These are phyloP conservation scores for Trichogramma pretiosum DNA, from an alignment of 1,140 invertebrate genomes.

Conservation along the genomic window DNA sequence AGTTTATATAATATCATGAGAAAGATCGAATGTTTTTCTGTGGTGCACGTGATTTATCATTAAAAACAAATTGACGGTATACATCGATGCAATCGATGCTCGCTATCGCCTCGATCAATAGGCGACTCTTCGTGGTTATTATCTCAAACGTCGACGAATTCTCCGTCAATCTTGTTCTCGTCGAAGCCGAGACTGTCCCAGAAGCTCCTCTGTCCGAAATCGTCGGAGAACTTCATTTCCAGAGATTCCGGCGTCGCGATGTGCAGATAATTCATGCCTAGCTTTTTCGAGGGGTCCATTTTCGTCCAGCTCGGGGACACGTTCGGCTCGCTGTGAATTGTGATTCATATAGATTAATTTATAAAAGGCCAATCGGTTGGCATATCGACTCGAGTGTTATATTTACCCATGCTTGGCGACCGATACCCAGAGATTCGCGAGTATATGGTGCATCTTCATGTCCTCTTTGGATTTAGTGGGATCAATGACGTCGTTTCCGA, in stretches of 20 bases:
- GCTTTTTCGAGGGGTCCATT: too few relatives aligned
- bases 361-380: slow-evolving; percentile 31
- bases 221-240: slow-evolving; percentile 37
- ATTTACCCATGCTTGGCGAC: slow-evolving; percentile 49
- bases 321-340: too few relatives aligned
- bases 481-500: slow-evolving; percentile 29
- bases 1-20: too few relatives aligned
- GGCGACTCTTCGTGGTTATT: too few relatives aligned
- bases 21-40: too few relatives aligned
- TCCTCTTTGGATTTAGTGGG: slow-evolving; percentile 36
- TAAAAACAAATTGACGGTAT: too few relatives aligned
- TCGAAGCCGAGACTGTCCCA: slow-evolving; percentile 31
- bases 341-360: slow-evolving; percentile 29
- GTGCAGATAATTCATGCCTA: slow-evolving; percentile 47
- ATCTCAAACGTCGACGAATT: too few relatives aligned
- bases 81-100: too few relatives aligned
- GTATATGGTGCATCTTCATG: slow-evolving; percentile 41
- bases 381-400: slow-evolving; percentile 23
- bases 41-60: too few relatives aligned
- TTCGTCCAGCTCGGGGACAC: too few relatives aligned
- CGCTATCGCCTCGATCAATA: too few relatives aligned
- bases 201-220: slow-evolving; percentile 46
- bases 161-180: not conserved
- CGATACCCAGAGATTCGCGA: slow-evolving; percentile 47
- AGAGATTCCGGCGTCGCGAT: slow-evolving; percentile 41